These are phyloP conservation scores for Burhinus oedicnemus DNA, from an alignment of 2,113 vertebrate species.

Conservation along the genomic window DNA sequence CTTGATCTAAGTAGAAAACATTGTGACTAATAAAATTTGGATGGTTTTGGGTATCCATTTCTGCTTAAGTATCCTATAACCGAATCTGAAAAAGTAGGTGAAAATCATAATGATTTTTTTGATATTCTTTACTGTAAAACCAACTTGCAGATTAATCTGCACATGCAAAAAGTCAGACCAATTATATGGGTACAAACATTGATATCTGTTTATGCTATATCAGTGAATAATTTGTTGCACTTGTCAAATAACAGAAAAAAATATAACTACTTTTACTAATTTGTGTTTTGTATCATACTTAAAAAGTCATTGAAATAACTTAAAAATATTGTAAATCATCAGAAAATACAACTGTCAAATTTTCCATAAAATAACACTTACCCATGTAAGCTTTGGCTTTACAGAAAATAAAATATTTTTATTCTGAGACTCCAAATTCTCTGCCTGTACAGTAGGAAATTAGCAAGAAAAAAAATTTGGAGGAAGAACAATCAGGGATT, in stretches of 20 bases:
- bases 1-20: not conserved
- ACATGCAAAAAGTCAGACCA: not conserved
- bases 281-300: not conserved
- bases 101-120: not conserved
- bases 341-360: not conserved
- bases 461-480: not conserved
- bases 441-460: not conserved
- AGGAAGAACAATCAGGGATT: not conserved
- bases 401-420: not conserved
- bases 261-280: not conserved
- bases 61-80: not conserved
- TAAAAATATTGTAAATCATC: not conserved
- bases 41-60: not conserved
- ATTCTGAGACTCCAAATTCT: not conserved
- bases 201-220: not conserved
- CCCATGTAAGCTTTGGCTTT: not conserved
- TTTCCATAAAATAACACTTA: not conserved
- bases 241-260: not conserved
- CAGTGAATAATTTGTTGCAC: not conserved
- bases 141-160: not conserved
- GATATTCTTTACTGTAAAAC: not conserved
- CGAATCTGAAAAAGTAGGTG: not conserved
- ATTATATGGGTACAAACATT: not conserved
- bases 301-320: not conserved
- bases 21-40: not conserved